phyloP scores from a whole-genome alignment of 2,113 vertebrate genomes.

The Odocoileus hemionus region DNA sequence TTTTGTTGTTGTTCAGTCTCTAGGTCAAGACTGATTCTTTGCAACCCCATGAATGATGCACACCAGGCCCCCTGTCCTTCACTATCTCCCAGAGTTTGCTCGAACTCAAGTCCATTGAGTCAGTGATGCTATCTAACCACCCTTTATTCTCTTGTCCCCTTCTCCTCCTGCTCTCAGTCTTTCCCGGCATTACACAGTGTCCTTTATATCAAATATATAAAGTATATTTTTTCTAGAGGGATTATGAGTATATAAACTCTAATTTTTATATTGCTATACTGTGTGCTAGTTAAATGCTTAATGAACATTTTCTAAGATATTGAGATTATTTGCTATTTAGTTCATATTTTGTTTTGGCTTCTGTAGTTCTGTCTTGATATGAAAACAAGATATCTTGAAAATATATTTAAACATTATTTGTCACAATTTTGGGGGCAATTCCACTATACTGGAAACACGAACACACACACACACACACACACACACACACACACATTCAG shows the following conservation, averaged over 20 bases:
- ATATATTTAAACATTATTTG: not conserved
- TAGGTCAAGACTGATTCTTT: not conserved
- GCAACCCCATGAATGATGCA: not conserved
- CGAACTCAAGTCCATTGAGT: not conserved
- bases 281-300: not conserved
- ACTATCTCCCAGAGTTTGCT: not conserved
- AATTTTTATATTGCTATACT: not conserved
- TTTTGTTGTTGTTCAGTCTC: not conserved
- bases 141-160: not conserved
- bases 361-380: not conserved
- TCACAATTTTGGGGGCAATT: not conserved
- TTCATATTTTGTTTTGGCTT: not conserved
- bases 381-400: not conserved
- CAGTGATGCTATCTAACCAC: not conserved
- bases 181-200: not conserved
- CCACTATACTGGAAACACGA: not conserved
- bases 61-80: not conserved
- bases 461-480: not conserved
- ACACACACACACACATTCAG: not conserved
- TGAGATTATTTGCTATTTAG: not conserved
- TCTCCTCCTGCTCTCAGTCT: not conserved
- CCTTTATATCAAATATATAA: not conserved
- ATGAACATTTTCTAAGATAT: not conserved
- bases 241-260: not conserved
- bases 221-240: not conserved